Base-by-base conservation (phyloP, 2,113 vertebrate species). In the Vanacampus margaritifer region DNA sequence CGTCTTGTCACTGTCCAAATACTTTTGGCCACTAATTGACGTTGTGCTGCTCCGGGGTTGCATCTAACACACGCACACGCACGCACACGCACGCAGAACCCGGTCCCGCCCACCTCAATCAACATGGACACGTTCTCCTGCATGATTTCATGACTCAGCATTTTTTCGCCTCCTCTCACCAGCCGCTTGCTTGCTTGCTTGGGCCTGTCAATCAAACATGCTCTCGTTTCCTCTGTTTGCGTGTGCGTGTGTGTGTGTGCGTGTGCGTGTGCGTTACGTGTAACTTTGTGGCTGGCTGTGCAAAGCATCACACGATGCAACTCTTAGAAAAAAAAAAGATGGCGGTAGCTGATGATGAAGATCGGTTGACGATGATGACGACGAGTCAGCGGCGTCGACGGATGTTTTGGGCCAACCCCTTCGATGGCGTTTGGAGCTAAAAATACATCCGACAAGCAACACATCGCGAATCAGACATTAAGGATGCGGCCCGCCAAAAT, bases 111-210 rank as follows among this genome's bases (percentile, higher is more conserved):
- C n/a, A 24, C 51, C 51, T 54, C 3, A 10, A 53, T 53, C 50
- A 53, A 51, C 46, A 1, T 13, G 45, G 37, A 39, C 81, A 73
- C 7, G 12, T 69, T 56, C 65, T 14, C 77, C 76, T 80, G 79
- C 85, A 84, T 84, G 83, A 50, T 60, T 69, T 57, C 6, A 19
- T 57, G 12, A 39, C 59, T 57, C 41, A 24, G 23, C 79, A 45
- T 68, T 48, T 12, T 32, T 51, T 46, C 23, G 1, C 26, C 24
- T 28, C 54, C 14, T 56, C 14, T 7, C 50, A n/a, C 7, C 50
- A 51, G n/a, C n/a, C n/a, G n/a, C n/a, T n/a, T n/a, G n/a, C n/a
- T n/a, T n/a, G n/a, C 50, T n/a, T 23, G 50, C 50, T 54, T 24
- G 9, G 1, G 28, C 24, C 24, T 26, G 54, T 28, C 54, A 56